Evolutionary conservation across 2,113 vertebrate genomes (phyloP).

Genomic region (Salvelinus namaycush): DNA sequence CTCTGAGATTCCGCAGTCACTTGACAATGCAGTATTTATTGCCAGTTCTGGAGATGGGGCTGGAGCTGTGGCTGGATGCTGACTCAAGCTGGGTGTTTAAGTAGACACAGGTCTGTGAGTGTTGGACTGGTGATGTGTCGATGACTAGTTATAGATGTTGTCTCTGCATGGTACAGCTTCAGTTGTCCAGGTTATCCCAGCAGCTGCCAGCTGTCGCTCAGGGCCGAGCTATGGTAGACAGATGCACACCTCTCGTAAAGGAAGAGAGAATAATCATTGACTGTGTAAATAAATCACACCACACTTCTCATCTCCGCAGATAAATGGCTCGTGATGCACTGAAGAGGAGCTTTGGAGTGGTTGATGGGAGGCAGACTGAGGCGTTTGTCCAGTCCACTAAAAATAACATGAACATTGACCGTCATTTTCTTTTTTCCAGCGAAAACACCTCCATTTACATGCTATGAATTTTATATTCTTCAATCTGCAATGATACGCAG

Average conservation of each 20-base stretch:
- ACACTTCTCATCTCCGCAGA: neutral
- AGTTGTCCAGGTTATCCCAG: conserved; percentile 9
- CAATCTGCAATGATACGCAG: neutral
- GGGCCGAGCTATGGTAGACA: neutral
- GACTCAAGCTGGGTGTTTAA: no score
- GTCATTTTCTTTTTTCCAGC: no score
- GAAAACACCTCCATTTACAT: neutral
- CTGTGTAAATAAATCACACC: neutral
- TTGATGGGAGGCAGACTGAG: neutral
- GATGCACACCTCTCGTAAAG: neutral
- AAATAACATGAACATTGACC: neutral
- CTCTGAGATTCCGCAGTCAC: neutral
- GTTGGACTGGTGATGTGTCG: neutral
- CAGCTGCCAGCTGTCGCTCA: conserved; percentile 20
- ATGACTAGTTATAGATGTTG: neutral
- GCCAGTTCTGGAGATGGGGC: no score
- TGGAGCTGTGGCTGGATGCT: no score
- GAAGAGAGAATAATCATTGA: no score
- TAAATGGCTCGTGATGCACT: neutral
- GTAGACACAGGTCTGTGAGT: neutral
- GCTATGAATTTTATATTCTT: neutral
- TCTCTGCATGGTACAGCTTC: neutral
- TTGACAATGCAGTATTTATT: no score
- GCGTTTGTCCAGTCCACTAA: neutral
- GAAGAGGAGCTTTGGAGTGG: neutral